Evolutionary conservation across 2,888 invertebrate species (phyloP).

Genomic region (Chrysodeixis includens): DNA sequence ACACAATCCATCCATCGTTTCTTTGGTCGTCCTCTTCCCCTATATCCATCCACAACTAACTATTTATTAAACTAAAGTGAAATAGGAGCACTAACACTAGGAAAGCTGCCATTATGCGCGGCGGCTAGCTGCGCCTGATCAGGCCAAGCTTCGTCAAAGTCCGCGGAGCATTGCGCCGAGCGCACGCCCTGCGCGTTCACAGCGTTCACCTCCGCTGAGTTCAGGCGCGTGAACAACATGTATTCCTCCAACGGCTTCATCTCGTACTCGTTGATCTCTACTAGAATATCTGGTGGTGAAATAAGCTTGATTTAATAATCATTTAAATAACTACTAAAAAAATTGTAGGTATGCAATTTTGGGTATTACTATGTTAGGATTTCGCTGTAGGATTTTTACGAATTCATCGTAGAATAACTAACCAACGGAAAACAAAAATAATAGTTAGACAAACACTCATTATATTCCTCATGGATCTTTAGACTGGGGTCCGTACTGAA

Average conservation of each 20-base stretch:
- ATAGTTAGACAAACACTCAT: conserved; percentile 97
- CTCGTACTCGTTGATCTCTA: conserved; percentile 93
- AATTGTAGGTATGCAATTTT: too few relatives aligned
- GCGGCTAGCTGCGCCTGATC: conserved; percentile 80
- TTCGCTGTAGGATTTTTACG: too few relatives aligned
- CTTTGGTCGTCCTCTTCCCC: too few relatives aligned
- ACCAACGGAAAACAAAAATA: too few relatives aligned
- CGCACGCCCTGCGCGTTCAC: conserved; percentile 95
- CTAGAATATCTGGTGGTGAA: conserved; percentile 93
- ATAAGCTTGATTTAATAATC: too few relatives aligned
- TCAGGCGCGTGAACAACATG: conserved; percentile 96
- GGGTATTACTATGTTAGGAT: too few relatives aligned
- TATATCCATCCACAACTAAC: too few relatives aligned
- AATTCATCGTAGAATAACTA: too few relatives aligned
- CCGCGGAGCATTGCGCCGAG: conserved; percentile 95
- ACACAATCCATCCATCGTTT: too few relatives aligned
- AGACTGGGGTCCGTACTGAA: conserved; percentile 95
- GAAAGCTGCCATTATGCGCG: conserved; percentile 83
- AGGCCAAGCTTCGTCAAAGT: conserved; percentile 91
- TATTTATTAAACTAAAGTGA: too few relatives aligned
- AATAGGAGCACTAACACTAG: conserved; percentile 71
- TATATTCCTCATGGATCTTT: conserved; percentile 95
- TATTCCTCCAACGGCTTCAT: conserved; percentile 97
- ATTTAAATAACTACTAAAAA: too few relatives aligned
- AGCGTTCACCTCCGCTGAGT: conserved; percentile 95